Evolutionary conservation across 1,140 invertebrate species (phyloP).

Genomic region (Psilanteris sp.): DNA sequence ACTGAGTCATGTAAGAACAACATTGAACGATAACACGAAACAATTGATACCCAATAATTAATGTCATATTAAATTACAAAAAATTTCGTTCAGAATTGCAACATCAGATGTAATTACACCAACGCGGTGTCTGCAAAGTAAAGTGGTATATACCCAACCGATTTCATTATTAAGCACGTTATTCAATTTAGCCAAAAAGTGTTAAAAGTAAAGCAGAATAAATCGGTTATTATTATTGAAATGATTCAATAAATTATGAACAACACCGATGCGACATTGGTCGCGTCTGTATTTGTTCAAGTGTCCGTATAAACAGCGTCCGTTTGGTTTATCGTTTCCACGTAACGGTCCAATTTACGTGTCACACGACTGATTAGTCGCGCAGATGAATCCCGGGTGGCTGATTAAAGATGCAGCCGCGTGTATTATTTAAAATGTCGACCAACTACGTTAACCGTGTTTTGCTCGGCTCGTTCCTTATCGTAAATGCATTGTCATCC

Average conservation of each 20-base stretch:
- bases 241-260: slow-evolving; percentile 23
- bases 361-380: slow-evolving; percentile 51
- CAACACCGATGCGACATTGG: slow-evolving; percentile 11
- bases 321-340: slow-evolving; percentile 43
- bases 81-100: no score
- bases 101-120: no score
- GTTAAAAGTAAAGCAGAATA: neutral
- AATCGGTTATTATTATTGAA: neutral
- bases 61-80: no score
- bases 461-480: slow-evolving; percentile 51
- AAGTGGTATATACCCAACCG: no score
- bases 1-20: no score
- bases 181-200: no score
- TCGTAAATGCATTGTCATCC: slow-evolving; percentile 48
- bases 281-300: slow-evolving; percentile 27
- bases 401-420: slow-evolving; percentile 56
- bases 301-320: slow-evolving; percentile 14
- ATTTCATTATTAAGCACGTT: no score
- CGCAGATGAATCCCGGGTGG: slow-evolving; percentile 44
- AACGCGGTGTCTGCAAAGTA: no score
- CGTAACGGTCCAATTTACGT: slow-evolving; percentile 54
- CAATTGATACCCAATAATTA: no score
- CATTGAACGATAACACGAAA: no score
- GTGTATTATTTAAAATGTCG: slow-evolving; percentile 58
- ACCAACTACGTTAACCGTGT: slow-evolving; percentile 52